phyloP scores from a whole-genome alignment of 2,888 invertebrate species.

The Isoperla grammatica region DNA sequence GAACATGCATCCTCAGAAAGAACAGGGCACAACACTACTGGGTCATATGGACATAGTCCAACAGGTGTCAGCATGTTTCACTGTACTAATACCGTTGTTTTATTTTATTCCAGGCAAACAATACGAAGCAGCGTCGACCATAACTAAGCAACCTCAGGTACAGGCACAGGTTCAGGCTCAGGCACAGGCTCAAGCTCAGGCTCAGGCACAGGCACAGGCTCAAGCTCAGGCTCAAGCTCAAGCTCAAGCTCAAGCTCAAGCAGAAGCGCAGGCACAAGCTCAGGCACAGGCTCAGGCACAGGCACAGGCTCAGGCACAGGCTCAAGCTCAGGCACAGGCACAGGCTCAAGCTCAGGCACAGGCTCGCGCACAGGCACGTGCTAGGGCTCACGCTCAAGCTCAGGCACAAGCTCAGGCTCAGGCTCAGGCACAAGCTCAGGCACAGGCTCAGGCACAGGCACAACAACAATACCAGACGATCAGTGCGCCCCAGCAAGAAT shows the following conservation, averaged over 20 bases:
- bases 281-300: not conserved
- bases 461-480: slow-evolving; percentile 1
- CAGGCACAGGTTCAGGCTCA: slow-evolving; percentile 23
- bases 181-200: slow-evolving; percentile 29
- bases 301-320: not conserved
- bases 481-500: slow-evolving; percentile 8
- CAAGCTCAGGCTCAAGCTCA: slow-evolving; percentile 32
- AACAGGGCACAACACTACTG: no score
- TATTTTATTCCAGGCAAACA: no score
- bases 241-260: slow-evolving; percentile 6
- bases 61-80: no score
- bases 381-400: no score
- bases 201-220: slow-evolving; percentile 31
- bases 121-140: no score
- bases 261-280: slow-evolving; percentile 20
- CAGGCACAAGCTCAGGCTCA: not conserved
- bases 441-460: slow-evolving; percentile 3
- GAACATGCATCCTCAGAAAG: no score
- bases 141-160: slow-evolving; percentile 25
- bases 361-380: not conserved
- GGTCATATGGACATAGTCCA: no score
- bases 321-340: not conserved
- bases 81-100: no score
- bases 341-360: slow-evolving; percentile 1
- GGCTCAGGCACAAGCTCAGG: not conserved